Conservation (phyloP, 64 coral and sea anemone species). For the Pocillopora damicornis region DNA sequence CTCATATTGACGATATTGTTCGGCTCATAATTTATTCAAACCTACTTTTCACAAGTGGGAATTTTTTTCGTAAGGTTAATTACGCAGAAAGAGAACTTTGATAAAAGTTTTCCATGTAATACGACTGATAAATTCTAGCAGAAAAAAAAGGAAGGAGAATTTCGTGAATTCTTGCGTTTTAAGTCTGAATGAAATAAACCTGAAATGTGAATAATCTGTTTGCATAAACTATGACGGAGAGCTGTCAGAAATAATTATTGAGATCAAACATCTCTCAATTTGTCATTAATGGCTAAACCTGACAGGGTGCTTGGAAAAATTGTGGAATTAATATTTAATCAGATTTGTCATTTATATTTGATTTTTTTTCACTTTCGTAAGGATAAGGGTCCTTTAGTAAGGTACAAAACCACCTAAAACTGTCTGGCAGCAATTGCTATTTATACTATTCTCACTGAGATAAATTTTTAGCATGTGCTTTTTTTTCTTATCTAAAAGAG, state of each 20-base stretch:
- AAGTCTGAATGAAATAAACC: not conserved
- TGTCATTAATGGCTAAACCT: not conserved
- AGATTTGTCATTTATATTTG: not conserved
- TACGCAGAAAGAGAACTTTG: not conserved
- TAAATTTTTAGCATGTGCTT: no score
- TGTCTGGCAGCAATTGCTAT: not conserved
- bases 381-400: not conserved
- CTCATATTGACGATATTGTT: not conserved
- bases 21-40: not conserved
- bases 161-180: not conserved
- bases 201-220: not conserved
- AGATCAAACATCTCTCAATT: not conserved
- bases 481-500: no score
- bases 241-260: not conserved
- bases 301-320: not conserved
- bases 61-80: not conserved
- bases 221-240: not conserved
- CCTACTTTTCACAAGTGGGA: not conserved
- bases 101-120: not conserved
- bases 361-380: not conserved
- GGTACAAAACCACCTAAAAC: not conserved
- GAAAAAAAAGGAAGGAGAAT: not conserved
- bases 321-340: not conserved
- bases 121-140: not conserved
- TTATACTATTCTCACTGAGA: not conserved